phyloP scores from a whole-genome alignment of 2,797 vertebrate genomes.

The Carapus acus region DNA sequence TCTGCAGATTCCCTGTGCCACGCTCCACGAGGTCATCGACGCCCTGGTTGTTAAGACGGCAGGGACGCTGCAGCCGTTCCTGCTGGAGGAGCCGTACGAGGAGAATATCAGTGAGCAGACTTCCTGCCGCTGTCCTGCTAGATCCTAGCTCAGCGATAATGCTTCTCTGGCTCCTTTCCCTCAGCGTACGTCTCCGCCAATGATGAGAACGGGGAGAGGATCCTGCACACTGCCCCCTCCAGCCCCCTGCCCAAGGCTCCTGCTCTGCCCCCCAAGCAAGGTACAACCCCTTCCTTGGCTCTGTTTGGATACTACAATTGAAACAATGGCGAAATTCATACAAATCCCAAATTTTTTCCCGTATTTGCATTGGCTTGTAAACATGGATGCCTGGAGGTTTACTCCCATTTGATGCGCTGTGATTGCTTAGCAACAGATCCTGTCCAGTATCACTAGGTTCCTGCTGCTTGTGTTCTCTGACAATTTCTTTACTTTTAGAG shows the following conservation, averaged over 20 bases:
- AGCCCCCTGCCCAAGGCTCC: conserved; percentile 62
- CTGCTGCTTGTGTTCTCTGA: neutral
- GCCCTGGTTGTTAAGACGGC: conserved; percentile 78
- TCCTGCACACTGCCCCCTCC: conserved; percentile 64
- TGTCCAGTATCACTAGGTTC: too few species aligned
- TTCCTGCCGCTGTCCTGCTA: neutral
- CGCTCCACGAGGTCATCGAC: conserved; percentile 79
- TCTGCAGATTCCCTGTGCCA: conserved; percentile 68
- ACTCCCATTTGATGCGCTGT: too few species aligned
- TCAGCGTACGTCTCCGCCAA: conserved; percentile 80
- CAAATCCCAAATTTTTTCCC: too few species aligned
- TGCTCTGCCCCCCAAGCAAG: conserved; percentile 74
- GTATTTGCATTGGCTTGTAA: too few species aligned
- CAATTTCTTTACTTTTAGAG: neutral
- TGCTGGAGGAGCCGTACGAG: conserved; percentile 78
- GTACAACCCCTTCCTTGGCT: conserved; percentile 32
- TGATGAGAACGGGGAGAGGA: conserved; percentile 78
- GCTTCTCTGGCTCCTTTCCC: conserved; percentile 10
- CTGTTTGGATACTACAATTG: neutral
- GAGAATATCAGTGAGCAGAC: conserved; percentile 76
- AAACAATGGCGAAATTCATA: too few species aligned
- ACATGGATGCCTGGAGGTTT: too few species aligned
- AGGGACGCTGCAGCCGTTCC: conserved; percentile 75
- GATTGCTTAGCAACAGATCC: too few species aligned
- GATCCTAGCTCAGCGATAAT: neutral